These are phyloP conservation scores for Spicauda simplicius DNA, from an alignment of 2,888 invertebrate genomes.

Conservation along the genomic window DNA sequence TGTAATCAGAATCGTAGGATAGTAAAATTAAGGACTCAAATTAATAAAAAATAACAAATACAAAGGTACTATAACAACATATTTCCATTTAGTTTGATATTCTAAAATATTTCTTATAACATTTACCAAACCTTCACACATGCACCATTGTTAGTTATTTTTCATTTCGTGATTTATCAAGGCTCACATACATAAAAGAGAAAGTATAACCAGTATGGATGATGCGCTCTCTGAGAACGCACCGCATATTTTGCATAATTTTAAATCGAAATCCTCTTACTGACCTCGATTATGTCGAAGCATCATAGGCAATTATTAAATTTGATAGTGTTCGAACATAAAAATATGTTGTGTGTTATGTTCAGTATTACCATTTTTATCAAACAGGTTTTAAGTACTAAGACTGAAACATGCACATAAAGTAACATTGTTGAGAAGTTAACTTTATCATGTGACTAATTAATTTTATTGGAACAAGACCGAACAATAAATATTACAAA, in stretches of 20 bases:
- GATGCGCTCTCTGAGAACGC: constrained; percentile 10
- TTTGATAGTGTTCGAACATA: neutral
- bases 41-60: neutral
- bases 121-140: neutral
- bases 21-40: neutral
- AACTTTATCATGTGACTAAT: too few relatives aligned
- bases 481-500: too few relatives aligned
- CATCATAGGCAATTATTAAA: neutral
- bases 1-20: neutral
- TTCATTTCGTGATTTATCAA: neutral
- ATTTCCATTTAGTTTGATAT: neutral
- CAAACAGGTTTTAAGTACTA: constrained; percentile 1
- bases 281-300: constrained; percentile 2
- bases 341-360: neutral
- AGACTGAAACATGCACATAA: neutral
- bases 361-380: neutral
- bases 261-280: constrained; percentile 11
- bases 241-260: constrained; percentile 5
- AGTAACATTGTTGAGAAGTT: too few relatives aligned
- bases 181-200: constrained; percentile 4
- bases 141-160: neutral
- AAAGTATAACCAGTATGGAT: constrained; percentile 16
- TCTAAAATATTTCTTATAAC: neutral
- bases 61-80: neutral
- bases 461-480: too few relatives aligned